Conservation (phyloP, 2,113 vertebrate genomes). For the Baryphthengus martii region DNA sequence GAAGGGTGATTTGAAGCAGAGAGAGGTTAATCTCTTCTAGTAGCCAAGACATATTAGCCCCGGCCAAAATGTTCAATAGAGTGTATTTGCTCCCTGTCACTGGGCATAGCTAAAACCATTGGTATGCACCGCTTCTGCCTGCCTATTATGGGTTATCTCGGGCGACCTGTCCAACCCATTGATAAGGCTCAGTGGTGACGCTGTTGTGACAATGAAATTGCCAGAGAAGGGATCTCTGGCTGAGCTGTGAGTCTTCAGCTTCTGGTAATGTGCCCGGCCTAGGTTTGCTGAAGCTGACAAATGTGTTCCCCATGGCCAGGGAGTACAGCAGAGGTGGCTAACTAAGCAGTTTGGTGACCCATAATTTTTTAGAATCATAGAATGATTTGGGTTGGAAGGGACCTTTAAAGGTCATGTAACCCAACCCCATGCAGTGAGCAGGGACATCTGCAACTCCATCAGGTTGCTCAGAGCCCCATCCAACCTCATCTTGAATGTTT, state of each 20-base stretch:
- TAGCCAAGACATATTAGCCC: background rate
- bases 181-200: background rate
- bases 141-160: conserved; percentile 9
- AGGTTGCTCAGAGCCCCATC: background rate
- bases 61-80: background rate
- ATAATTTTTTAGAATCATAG: background rate
- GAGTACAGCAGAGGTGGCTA: background rate
- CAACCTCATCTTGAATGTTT: background rate
- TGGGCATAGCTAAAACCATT: background rate
- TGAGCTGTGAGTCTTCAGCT: background rate
- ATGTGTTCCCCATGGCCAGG: background rate
- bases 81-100: conserved; percentile 19
- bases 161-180: background rate
- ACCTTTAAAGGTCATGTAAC: background rate
- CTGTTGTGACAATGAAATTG: background rate
- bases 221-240: background rate
- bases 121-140: conserved; percentile 4
- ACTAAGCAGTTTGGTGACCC: background rate
- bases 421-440: background rate
- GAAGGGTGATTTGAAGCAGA: background rate
- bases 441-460: background rate
- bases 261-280: background rate
- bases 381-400: background rate
- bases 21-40: background rate
- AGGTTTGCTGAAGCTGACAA: background rate